phyloP scores from a whole-genome alignment of 1,140 invertebrate genomes.

The Drosophila rufa region DNA sequence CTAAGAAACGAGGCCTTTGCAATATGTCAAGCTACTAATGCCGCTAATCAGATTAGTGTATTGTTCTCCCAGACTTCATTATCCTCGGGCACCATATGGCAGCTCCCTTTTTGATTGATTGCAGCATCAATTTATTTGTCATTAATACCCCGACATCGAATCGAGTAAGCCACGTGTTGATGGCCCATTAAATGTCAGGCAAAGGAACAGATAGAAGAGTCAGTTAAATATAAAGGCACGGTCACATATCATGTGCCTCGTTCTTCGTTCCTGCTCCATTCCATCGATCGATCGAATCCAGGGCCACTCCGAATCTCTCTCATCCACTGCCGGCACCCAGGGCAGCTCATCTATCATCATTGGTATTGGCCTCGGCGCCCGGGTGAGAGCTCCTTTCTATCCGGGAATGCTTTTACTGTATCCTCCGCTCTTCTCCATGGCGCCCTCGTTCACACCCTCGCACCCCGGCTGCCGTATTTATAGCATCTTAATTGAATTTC shows the following conservation, averaged over 20 bases:
- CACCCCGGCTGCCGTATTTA: constrained; percentile 62
- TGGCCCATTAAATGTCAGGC: constrained; percentile 58
- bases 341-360: constrained; percentile 72
- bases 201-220: constrained; percentile 16
- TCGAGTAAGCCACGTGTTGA: constrained; percentile 57
- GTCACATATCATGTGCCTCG: constrained; percentile 19
- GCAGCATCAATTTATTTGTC: constrained; percentile 68
- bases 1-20: background rate
- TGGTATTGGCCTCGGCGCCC: constrained; percentile 18
- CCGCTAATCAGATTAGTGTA: constrained; percentile 40
- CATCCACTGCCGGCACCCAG: constrained; percentile 19
- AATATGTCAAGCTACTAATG: constrained; percentile 12
- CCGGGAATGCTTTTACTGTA: constrained; percentile 53
- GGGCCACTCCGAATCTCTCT: constrained; percentile 29
- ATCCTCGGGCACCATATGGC: constrained; percentile 43
- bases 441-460: constrained; percentile 19
- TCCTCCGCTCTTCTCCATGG: constrained; percentile 6
- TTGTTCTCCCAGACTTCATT: constrained; percentile 54
- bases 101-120: constrained; percentile 58
- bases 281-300: constrained; percentile 7
- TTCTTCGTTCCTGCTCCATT: background rate
- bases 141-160: constrained; percentile 59
- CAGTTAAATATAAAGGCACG: constrained; percentile 21
- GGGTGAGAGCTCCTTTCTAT: constrained; percentile 42
- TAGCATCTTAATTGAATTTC: constrained; percentile 83